phyloP scores from a whole-genome alignment of 2,888 invertebrate species.

The Drosophila gaucha region DNA sequence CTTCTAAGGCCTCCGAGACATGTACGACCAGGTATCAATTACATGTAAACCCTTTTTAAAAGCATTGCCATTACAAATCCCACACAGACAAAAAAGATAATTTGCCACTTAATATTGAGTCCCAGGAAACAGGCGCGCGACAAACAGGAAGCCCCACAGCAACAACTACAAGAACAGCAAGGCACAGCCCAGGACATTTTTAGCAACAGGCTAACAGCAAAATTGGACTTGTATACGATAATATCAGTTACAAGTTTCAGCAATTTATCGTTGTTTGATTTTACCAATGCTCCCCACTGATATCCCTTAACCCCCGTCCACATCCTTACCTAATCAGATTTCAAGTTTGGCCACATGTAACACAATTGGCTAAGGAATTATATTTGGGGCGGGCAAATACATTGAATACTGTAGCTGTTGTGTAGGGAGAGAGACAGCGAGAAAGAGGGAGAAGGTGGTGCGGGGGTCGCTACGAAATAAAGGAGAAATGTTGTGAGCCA shows the following conservation, averaged over 20 bases:
- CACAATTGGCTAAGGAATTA: conserved; percentile 74
- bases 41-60: conserved; percentile 66
- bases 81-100: conserved; percentile 50
- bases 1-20: conserved; percentile 43
- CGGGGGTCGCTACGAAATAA: conserved; percentile 15
- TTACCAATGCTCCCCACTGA: conserved; percentile 8
- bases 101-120: conserved; percentile 66
- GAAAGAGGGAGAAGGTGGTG: not conserved
- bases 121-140: conserved; percentile 34
- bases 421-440: not conserved
- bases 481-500: conserved; percentile 42
- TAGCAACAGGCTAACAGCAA: conserved; percentile 70
- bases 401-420: conserved; percentile 6
- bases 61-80: conserved; percentile 24
- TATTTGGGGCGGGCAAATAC: conserved; percentile 26
- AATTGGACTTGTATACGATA: conserved; percentile 52
- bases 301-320: not conserved
- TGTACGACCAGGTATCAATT: conserved; percentile 50
- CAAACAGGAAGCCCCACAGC: conserved; percentile 58
- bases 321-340: conserved; percentile 69
- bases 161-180: conserved; percentile 9
- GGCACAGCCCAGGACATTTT: conserved; percentile 24
- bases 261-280: conserved; percentile 80
- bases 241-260: conserved; percentile 74
- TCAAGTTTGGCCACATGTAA: conserved; percentile 65